Evolutionary conservation across 1,140 invertebrate genomes (phyloP).

Genomic region (Rhagoletis zephyria): DNA sequence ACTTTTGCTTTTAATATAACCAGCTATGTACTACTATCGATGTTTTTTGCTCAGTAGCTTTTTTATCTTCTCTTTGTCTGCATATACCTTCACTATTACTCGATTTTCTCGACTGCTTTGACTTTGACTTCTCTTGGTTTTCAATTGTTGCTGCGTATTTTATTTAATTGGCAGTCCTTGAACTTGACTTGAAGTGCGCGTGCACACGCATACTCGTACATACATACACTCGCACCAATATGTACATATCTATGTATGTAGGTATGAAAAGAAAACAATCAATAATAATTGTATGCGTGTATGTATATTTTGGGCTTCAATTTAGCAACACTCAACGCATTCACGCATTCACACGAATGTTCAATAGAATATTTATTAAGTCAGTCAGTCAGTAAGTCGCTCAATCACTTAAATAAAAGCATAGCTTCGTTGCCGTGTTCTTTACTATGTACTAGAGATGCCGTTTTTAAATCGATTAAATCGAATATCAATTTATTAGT

Average conservation of each 20-base stretch:
- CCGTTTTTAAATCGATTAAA: no score
- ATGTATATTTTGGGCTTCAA: background rate
- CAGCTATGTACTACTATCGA: no score
- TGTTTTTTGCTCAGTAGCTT: background rate
- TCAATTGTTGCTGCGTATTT: slow-evolving; percentile 58
- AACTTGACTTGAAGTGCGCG: slow-evolving; percentile 70
- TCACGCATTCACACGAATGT: background rate
- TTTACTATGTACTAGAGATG: no score
- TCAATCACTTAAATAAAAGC: background rate
- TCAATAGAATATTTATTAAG: background rate
- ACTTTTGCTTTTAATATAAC: no score
- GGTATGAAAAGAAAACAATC: background rate
- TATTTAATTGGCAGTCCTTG: slow-evolving; percentile 73
- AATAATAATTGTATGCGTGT: background rate
- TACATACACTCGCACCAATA: background rate
- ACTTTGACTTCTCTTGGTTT: slow-evolving; percentile 30
- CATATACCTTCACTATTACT: background rate
- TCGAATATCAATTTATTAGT: no score
- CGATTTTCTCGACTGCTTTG: background rate
- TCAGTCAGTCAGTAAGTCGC: background rate
- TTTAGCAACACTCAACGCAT: background rate
- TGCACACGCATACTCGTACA: background rate
- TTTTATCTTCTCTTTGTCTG: background rate
- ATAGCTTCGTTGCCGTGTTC: background rate
- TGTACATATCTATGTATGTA: background rate